Base-by-base conservation (phyloP, 2,797 vertebrate species). In the Myioborus miniatus region DNA sequence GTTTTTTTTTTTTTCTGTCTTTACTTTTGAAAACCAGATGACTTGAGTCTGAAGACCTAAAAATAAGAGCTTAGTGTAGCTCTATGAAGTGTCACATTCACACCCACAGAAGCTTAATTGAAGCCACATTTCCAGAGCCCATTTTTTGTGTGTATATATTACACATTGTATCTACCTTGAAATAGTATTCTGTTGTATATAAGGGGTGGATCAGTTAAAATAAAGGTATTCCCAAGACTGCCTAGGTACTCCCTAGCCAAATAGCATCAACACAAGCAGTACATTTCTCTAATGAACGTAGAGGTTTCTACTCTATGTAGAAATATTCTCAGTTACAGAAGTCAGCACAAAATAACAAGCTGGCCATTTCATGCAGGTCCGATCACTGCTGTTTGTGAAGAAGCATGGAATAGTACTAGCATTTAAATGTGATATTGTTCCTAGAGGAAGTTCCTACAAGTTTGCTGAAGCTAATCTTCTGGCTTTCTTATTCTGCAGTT, bases 21-120 rank as follows among this genome's bases (percentile, higher is more conserved):
- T 49, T 4, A 16, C 14, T 63, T 93, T 41, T 34, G 32, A 41
- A 41, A 74, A 32, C 23, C 29, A 15, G 19, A 12, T 49, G 0
- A 8, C 13, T 17, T 58, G 53, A 29, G 11, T 39, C 12, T 65
- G 27, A 34, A 47, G 17, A n/a, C 29, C 2, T 21, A 29, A 76
- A 65, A 1, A 0, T 32, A 12, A 37, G 18, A 50, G 13, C 17
- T 58, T 13, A 19, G 2, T 26, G 16, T 46, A 15, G 12, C 15
- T 64, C 19, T 27, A 0, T 30, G 23, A 21, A 34, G 15, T 11
- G 20, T 59, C n/a, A 23, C 3, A 1, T 63, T 87, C 6, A 11
- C 20, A n/a, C 5, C 9, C 24, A 17, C 12, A 27, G 29, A 60
- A 63, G 5, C 5, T 69, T 60, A 24, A 9, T 13, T 32, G 46